Base-by-base conservation (phyloP, 2,888 invertebrate genomes). In the Pristionchus arcanus region DNA sequence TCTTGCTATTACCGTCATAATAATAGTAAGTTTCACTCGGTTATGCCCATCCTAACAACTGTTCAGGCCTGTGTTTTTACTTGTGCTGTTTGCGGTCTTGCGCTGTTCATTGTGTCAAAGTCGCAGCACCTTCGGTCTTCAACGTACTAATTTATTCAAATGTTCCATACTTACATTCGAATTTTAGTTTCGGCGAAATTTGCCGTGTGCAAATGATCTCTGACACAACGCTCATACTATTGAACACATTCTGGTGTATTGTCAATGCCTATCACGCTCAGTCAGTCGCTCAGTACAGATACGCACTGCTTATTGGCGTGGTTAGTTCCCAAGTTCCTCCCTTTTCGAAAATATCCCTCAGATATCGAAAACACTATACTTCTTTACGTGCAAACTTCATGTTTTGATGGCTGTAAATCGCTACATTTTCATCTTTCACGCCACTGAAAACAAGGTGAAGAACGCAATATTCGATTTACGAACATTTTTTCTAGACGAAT, bases 301-400 rank as follows among this genome's bases (percentile, higher is more conserved):
- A 25, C n/a, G 81, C 1, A 21, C 13, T 81, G 49, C 15, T 81
- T 53, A 15, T 81, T 28, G 81, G 81, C n/a, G 81, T 81, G 49
- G 81, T 81, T 11, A 53, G 81, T 28, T n/a, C 13, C 13, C 42
- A 9, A 11, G 9, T 49, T 5, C n/a, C n/a, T n/a, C n/a, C n/a
- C n/a, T n/a, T n/a, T n/a, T n/a, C n/a, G n/a, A n/a, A n/a, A n/a
- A n/a, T n/a, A n/a, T n/a, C n/a, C n/a, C n/a, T n/a, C n/a, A n/a
- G n/a, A n/a, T n/a, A n/a, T 11, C 19, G n/a, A 49, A 2, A 15
- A 31, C 68, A 68, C 9, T 28, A 31, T 81, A 81, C 81, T 81
- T 81, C 28, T 81, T 81, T 16, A 81, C 81, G 15, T 81, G 81
- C n/a, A 81, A 81, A 53, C 81, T 81, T 49, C 81, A 81, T 21